A percentile compares a stretch with the other conserved stretches of the same genome.
These are phyloP conservation scores for Falco peregrinus DNA, from an alignment of 2,797 vertebrate species.

Conservation along the genomic window DNA sequence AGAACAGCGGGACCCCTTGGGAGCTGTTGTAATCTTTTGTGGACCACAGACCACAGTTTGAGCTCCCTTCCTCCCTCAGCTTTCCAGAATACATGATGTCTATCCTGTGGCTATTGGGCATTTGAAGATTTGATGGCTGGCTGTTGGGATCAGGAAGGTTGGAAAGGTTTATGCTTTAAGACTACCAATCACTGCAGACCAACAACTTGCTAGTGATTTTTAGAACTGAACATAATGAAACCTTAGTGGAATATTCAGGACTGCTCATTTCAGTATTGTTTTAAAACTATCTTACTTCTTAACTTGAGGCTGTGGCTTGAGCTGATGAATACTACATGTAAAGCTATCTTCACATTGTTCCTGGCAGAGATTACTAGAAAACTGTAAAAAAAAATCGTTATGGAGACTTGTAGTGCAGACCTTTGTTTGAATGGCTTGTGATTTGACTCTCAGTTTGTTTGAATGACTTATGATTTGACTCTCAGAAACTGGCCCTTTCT, in stretches of 20 bases:
- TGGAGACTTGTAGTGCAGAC: neutral
- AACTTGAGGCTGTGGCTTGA: neutral
- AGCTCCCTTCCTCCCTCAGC: neutral
- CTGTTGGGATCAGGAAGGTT: neutral
- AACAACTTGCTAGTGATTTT: neutral
- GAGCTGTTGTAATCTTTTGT: neutral
- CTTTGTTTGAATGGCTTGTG: neutral
- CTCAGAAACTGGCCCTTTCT: neutral
- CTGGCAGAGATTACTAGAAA: neutral
- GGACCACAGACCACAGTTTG: neutral
- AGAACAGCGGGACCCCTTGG: neutral
- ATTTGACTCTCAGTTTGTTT: neutral
- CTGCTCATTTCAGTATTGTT: neutral
- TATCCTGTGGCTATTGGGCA: neutral
- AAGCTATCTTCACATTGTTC: neutral
- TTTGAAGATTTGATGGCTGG: neutral
- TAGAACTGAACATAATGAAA: neutral
- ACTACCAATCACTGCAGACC: neutral
- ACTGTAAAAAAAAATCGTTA: neutral
- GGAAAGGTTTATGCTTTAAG: neutral
- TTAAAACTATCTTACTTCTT: neutral
- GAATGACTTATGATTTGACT: neutral
- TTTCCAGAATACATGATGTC: neutral
- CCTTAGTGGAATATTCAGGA: neutral
- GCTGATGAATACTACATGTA: neutral